Evolutionary conservation across 2,797 vertebrate genomes (phyloP).

Genomic region (Myotis vivesi): DNA sequence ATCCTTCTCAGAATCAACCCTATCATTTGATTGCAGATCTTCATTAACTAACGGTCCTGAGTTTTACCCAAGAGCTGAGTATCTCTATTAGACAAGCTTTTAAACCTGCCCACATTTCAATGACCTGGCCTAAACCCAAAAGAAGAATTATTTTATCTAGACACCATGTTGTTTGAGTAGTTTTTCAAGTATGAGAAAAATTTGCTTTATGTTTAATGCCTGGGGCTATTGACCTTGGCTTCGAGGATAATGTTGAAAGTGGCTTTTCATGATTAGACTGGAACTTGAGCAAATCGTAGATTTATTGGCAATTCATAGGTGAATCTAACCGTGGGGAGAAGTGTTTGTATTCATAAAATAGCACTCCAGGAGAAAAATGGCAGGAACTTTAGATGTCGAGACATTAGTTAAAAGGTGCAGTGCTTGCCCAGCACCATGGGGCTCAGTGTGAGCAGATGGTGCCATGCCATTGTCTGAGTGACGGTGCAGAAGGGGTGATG

Average conservation of each 20-base stretch:
- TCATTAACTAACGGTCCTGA: background rate
- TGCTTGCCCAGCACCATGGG: background rate
- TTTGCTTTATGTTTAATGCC: conserved; percentile 45
- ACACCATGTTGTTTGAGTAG: background rate
- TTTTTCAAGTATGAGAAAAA: conserved; percentile 40
- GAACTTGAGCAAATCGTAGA: conserved; percentile 18
- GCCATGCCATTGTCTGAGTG: background rate
- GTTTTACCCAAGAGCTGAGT: conserved; percentile 1
- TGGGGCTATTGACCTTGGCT: background rate
- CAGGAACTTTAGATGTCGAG: background rate
- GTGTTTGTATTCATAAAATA: conserved; percentile 10
- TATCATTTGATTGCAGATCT: background rate
- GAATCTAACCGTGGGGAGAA: background rate
- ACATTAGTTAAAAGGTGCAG: background rate
- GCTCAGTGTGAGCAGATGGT: background rate
- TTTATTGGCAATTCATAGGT: background rate
- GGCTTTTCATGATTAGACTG: background rate
- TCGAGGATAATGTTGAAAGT: conserved; percentile 10
- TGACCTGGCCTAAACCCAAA: conserved; percentile 40
- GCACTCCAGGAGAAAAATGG: background rate
- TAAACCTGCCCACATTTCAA: conserved; percentile 24
- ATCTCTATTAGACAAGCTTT: conserved; percentile 25
- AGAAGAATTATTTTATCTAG: conserved; percentile 10
- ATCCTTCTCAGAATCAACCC: conserved; percentile 16
- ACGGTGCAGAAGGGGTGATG: background rate